Evolutionary conservation across 2,113 vertebrate species (phyloP).

Genomic region (Pseudorectes ferrugineus): DNA sequence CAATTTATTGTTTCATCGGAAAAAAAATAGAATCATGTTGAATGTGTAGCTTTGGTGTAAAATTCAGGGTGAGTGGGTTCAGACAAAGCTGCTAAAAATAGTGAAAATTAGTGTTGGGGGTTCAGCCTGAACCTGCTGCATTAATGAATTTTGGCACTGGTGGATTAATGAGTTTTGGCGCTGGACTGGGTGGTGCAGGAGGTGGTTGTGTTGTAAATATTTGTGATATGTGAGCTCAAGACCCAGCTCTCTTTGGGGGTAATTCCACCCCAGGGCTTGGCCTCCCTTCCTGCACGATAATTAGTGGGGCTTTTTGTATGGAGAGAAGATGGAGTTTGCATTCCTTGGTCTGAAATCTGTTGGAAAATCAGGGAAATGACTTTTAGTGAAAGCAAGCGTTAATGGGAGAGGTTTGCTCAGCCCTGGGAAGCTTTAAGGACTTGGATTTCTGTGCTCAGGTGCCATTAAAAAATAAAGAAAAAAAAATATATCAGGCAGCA

Average conservation of each 20-base stretch:
- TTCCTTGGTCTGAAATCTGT: neutral
- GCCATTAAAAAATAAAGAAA: rapidly evolving
- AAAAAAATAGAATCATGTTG: neutral
- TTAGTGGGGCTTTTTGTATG: rapidly evolving
- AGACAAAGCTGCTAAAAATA: neutral
- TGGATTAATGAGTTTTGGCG: neutral
- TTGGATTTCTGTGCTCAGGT: neutral
- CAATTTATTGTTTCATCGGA: neutral
- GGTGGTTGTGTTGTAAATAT: rapidly evolving
- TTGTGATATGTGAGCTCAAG: rapidly evolving
- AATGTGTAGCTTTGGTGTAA: neutral
- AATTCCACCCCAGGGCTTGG: neutral
- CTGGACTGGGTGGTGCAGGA: neutral
- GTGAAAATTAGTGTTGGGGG: neutral
- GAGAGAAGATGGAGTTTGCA: neutral
- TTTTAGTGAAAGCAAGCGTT: rapidly evolving
- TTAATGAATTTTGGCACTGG: neutral
- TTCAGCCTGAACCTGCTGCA: neutral
- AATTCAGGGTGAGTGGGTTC: neutral
- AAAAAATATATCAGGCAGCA: neutral
- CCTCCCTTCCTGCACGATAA: rapidly evolving
- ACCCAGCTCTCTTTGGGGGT: rapidly evolving
- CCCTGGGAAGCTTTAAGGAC: neutral
- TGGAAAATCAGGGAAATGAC: neutral
- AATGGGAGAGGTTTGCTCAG: neutral